Evolutionary conservation across 2,888 invertebrate species (phyloP).

Genomic region (Apeira syringaria): DNA sequence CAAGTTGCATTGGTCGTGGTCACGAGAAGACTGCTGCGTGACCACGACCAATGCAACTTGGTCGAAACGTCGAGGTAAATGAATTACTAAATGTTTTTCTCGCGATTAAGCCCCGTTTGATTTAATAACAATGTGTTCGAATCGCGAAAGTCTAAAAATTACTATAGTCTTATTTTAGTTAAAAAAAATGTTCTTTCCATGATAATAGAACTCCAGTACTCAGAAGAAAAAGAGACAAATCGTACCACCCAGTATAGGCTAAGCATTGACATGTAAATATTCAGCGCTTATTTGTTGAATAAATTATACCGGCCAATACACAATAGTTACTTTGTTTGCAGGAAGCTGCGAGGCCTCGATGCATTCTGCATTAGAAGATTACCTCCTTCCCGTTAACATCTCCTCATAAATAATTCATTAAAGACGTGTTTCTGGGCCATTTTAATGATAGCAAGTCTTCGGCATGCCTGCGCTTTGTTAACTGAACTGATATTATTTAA

Average conservation of each 20-base stretch:
- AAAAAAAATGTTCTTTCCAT: no score
- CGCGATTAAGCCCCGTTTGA: no score
- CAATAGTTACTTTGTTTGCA: slow-evolving; percentile 40
- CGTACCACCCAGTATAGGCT: background rate
- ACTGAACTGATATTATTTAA: slow-evolving; percentile 58
- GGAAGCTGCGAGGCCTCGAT: slow-evolving; percentile 33
- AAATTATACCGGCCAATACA: slow-evolving; percentile 35
- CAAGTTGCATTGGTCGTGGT: no score
- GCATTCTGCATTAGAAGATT: slow-evolving; percentile 34
- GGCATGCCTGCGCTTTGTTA: slow-evolving; percentile 44
- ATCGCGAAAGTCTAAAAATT: no score
- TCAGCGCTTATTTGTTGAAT: slow-evolving; percentile 30
- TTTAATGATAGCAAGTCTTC: slow-evolving; percentile 58
- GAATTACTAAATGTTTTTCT: no score
- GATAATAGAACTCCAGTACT: no score
- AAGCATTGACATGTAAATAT: slow-evolving; percentile 33
- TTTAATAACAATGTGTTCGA: no score
- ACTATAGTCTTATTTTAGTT: no score
- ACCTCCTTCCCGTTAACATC: slow-evolving; percentile 54
- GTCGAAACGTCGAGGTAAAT: no score
- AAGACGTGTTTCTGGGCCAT: slow-evolving; percentile 41
- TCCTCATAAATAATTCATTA: slow-evolving; percentile 54
- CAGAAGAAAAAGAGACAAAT: background rate
- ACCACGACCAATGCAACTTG: no score
- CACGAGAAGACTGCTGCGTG: no score